Base-by-base conservation (phyloP, 2,113 vertebrate species). In the Lepus americanus region DNA sequence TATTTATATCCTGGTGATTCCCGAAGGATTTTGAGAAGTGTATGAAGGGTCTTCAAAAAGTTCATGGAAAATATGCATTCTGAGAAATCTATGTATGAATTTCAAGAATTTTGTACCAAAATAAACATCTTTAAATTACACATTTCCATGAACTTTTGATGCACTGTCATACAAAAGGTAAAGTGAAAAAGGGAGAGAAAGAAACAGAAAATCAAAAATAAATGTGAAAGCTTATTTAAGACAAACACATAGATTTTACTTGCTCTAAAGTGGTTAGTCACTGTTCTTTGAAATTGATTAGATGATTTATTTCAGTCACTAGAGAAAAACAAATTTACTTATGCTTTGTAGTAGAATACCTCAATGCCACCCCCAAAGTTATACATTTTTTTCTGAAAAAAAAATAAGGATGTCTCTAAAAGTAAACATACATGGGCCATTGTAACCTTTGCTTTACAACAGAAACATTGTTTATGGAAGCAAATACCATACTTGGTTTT, bases 371-470 rank as follows among this genome's bases (percentile, higher is more conserved):
- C 2, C 67, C n/a, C 23, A 81, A 3, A 31, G 17, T 36, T 9
- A 20, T 69, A 39, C 5, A 23, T 61, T 25, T 91, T 73, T 94
- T 78, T 90, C 55, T 73, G 25, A 33, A 73, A 89, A 78, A 1
- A 14, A 51, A 59, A 59, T 59, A 59, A 94, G 0, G 3, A 1
- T 73, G 91, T 85, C 66, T 72, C 27, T 74, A 39, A 92, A 82
- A 51, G 9, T 63, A 89, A 93, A 83, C 19, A 2, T 55, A 55
- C 16, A n/a, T 31, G 10, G 36, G 17, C 27, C 51, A 13, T 69
- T 53, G 23, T 76, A 92, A 90, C 64, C 27, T 19, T 53, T 66
- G 2, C 89, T 91, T 90, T 78, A 73, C 89, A 77, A 33, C 25
- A 89, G n/a, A 83, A 93, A 31, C 63, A 67, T 66, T 76, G 67